Base-by-base conservation (phyloP, 2,888 invertebrate genomes). In the Onthophagus sagittarius region DNA sequence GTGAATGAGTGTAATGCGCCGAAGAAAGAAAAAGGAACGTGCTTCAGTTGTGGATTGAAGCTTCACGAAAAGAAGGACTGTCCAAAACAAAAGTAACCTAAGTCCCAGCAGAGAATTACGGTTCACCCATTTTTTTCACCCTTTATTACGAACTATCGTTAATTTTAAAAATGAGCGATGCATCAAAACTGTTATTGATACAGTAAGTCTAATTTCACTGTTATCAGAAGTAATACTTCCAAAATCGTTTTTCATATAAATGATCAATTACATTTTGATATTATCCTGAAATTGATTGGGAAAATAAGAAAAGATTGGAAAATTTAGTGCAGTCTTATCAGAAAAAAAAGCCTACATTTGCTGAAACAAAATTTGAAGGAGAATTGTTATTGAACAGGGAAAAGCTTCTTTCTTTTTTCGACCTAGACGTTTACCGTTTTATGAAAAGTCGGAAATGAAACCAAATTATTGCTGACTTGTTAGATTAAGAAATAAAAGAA, bases 1-100 rank as follows among this genome's bases (percentile, higher is more conserved):
- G 72, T 0, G 75, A 77, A 73, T 62, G 13, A 5, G 75, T 64
- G 64, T 15, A 64, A 13, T 13, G n/a, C n/a, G n/a, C n/a, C n/a
- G n/a, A n/a, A n/a, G n/a, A n/a, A n/a, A n/a, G n/a, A n/a, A 13
- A 64, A 64, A 13, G 64, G n/a, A 15, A 5, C 64, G 7, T 64
- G 64, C 15, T 64, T 64, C 64, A 6, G 4, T 15, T 64, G 64
- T 64, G 64, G 64, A 13, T 64, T 14, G 0, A 64, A 14, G 14
- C 5, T 5, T 15, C 64, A 71, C 62, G 23, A 71, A 2, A 62
- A 62, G 15, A 39, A 62, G 62, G 70, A 70, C 62, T 70, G 70
- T 70, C 70, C 70, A 70, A 13, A 15, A 62, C 9, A 15, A 6
- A 70, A 53, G 3, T 15, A 13, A 53, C 14, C 62, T n/a, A 14